A percentile compares a stretch with the other conserved stretches of the same genome.
Conservation (phyloP, 1,140 invertebrate genomes). For the Metopolophium dirhodum region DNA sequence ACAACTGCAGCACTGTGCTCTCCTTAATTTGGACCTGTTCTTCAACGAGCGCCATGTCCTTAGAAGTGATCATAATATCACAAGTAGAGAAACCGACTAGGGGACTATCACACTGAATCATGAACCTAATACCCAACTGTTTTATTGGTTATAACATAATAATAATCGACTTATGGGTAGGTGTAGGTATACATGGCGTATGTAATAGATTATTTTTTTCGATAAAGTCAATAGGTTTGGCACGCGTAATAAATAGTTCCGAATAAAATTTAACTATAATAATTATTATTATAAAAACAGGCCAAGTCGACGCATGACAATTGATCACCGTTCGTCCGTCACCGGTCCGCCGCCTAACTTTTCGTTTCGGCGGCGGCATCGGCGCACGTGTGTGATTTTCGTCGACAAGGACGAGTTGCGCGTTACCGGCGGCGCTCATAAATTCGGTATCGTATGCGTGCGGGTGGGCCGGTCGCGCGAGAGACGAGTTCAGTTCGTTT, state of each 20-base stretch:
- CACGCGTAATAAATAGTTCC: too few relatives aligned
- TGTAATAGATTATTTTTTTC: too few relatives aligned
- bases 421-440: conserved; percentile 34
- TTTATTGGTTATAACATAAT: too few relatives aligned
- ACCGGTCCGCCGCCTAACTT: not conserved
- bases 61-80: too few relatives aligned
- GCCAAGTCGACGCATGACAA: not conserved
- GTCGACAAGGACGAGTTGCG: conserved; percentile 54
- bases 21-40: not conserved
- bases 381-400: conserved; percentile 46
- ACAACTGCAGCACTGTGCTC: too few relatives aligned
- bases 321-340: not conserved
- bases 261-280: not conserved
- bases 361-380: not conserved
- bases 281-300: not conserved
- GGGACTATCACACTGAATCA: too few relatives aligned
- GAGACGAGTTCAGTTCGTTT: conserved; percentile 49
- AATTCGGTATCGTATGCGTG: conserved; percentile 43
- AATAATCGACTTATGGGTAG: too few relatives aligned
- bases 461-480: not conserved
- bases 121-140: too few relatives aligned
- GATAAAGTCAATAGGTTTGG: too few relatives aligned
- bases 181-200: too few relatives aligned
- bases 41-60: not conserved
- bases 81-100: too few relatives aligned